A percentile compares a stretch with the other conserved stretches of the same genome.
phyloP scores from a whole-genome alignment of 2,888 invertebrate genomes.

The Brachypalpus laphriformis region DNA sequence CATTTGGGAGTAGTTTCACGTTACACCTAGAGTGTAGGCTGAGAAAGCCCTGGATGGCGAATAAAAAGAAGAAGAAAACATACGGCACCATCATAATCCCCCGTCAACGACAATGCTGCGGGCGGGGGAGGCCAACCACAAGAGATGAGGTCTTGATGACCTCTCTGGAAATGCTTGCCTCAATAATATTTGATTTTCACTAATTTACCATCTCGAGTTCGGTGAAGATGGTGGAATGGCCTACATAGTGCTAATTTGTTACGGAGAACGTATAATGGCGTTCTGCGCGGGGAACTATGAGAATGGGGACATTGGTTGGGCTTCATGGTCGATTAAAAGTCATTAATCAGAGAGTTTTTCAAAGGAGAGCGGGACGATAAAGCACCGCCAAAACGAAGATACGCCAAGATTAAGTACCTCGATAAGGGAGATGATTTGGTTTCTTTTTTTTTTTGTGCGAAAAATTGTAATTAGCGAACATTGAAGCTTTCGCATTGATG shows the following conservation, averaged over 20 bases:
- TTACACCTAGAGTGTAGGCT: slow-evolving; percentile 45
- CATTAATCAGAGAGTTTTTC: slow-evolving; percentile 57
- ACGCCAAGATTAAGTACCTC: not conserved
- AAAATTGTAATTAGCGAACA: not conserved
- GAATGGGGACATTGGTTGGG: slow-evolving; percentile 62
- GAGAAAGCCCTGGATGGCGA: slow-evolving; percentile 18
- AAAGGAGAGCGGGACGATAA: not conserved
- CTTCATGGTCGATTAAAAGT: slow-evolving; percentile 60
- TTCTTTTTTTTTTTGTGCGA: not conserved
- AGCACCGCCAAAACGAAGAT: not conserved
- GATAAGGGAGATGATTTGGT: not conserved
- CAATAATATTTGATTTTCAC: slow-evolving; percentile 68
- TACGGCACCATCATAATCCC: slow-evolving; percentile 48
- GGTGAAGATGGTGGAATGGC: slow-evolving; percentile 29
- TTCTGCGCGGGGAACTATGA: slow-evolving; percentile 54
- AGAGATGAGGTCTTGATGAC: slow-evolving; percentile 61
- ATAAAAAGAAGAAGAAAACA: slow-evolving; percentile 14
- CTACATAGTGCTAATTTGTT: slow-evolving; percentile 70
- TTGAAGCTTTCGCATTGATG: not conserved
- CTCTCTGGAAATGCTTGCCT: slow-evolving; percentile 37
- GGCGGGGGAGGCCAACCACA: not conserved
- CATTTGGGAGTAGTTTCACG: slow-evolving; percentile 54
- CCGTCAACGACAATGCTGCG: not conserved
- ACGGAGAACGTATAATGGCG: slow-evolving; percentile 60
- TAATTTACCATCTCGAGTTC: slow-evolving; percentile 54